Conservation (phyloP, 2,797 vertebrate species). For the Avahi laniger region DNA sequence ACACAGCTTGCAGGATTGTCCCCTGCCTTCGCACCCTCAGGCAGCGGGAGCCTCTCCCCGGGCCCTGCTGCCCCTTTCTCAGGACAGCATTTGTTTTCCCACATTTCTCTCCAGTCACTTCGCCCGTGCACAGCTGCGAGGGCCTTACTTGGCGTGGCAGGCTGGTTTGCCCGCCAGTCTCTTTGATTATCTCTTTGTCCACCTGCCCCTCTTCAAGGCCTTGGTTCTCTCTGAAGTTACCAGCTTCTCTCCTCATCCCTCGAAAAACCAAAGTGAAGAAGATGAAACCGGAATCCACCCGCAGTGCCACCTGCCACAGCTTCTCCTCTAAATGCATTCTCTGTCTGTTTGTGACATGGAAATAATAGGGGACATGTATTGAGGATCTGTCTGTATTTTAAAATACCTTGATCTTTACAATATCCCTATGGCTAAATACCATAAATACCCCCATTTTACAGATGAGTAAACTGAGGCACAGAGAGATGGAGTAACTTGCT, state of each 20-base stretch:
- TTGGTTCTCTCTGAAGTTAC: constrained; percentile 24
- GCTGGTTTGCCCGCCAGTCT: neutral
- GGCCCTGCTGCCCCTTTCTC: neutral
- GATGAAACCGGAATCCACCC: neutral
- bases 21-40: neutral
- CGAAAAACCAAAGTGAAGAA: neutral
- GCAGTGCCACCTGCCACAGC: neutral
- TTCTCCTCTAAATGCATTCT: neutral
- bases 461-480: neutral
- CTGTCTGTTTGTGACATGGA: neutral
- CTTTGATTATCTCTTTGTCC: neutral
- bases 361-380: neutral
- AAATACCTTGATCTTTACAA: neutral
- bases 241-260: neutral
- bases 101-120: neutral
- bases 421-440: neutral
- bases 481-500: neutral
- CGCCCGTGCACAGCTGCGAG: too few species aligned
- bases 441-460: neutral
- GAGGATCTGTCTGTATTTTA: neutral
- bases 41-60: neutral
- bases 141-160: neutral
- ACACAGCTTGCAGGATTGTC: neutral
- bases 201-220: neutral
- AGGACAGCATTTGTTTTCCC: neutral